phyloP scores from a whole-genome alignment of 2,113 vertebrate species.

The Bagarius yarrelli region DNA sequence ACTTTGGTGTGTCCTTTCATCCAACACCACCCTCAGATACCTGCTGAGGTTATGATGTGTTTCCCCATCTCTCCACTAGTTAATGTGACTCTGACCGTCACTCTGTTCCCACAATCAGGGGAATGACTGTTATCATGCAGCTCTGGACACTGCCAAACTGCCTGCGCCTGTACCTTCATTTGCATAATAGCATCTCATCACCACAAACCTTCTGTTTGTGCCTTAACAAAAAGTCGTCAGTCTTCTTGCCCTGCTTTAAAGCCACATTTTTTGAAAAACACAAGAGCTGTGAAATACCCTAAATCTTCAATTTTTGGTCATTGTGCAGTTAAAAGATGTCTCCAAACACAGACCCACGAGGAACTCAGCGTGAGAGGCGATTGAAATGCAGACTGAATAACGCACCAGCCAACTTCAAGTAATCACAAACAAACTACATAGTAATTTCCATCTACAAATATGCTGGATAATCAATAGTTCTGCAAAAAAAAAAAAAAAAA shows the following conservation, averaged over 20 bases:
- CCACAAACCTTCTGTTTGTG: constrained; percentile 32
- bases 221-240: constrained; percentile 17
- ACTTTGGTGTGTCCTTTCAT: constrained; percentile 29
- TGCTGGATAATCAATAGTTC: background rate
- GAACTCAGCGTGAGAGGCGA: constrained; percentile 6
- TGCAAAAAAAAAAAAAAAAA: background rate
- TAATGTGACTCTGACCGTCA: constrained; percentile 26
- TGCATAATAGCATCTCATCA: constrained; percentile 54
- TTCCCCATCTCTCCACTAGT: constrained; percentile 20
- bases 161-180: constrained; percentile 17
- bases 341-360: background rate
- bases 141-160: constrained; percentile 23
- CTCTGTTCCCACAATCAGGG: constrained; percentile 47
- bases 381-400: constrained; percentile 10
- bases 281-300: background rate
- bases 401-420: background rate
- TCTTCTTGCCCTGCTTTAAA: background rate
- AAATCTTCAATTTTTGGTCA: constrained; percentile 19
- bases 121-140: constrained; percentile 48
- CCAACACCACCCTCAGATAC: constrained; percentile 28
- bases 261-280: background rate
- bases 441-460: constrained; percentile 17
- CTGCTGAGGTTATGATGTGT: constrained; percentile 48
- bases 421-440: constrained; percentile 9
- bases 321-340: constrained; percentile 6